Base-by-base conservation (phyloP, 2,113 vertebrate genomes). In the Parus major region DNA sequence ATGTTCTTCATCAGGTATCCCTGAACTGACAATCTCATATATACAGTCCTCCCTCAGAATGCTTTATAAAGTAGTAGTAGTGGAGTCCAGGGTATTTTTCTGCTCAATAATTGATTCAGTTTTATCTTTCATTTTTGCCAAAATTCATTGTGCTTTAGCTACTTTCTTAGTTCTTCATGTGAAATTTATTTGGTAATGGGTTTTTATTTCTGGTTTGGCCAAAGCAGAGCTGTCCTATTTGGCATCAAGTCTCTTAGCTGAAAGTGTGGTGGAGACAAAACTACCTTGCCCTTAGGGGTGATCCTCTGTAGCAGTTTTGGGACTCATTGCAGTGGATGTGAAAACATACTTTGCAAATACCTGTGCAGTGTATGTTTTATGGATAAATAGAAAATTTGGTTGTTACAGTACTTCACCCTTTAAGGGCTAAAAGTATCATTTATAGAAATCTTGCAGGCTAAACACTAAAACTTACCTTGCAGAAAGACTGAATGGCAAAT, bases 1-100 rank as follows among this genome's bases (percentile, higher is more conserved):
- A 93, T 27, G 57, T 99, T 55, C 98, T 99, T 85, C 96, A 94
- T 71, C 99, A 99, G 99, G 99, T 99, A 97, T 70, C 75, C 93
- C 63, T 86, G 82, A 90, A 35, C 66, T 92, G 73, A 29, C 59
- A 69, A 13, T 72, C 18, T 88, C 69, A 23, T 6, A 29, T 46
- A 27, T 63, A 52, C 4, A 23, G 52, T 64, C 36, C 44, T 16
- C 29, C 25, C 49, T 65, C n/a, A 63, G 50, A 66, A 52, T 6
- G 2, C 42, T 66, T 2, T 57, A 57, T 31, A 53, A 41, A 82
- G 29, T 81, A 68, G 50, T 41, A 24, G 3, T 36, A 56, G 50
- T 15, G 9, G 36, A 87, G 66, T 64, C 64, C 28, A 52, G 31
- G 17, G 7, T 75, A 52, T 93, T 93, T 93, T 83, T 53, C 41